phyloP scores from a whole-genome alignment of 2,113 vertebrate genomes.

The Hystrix cristata region DNA sequence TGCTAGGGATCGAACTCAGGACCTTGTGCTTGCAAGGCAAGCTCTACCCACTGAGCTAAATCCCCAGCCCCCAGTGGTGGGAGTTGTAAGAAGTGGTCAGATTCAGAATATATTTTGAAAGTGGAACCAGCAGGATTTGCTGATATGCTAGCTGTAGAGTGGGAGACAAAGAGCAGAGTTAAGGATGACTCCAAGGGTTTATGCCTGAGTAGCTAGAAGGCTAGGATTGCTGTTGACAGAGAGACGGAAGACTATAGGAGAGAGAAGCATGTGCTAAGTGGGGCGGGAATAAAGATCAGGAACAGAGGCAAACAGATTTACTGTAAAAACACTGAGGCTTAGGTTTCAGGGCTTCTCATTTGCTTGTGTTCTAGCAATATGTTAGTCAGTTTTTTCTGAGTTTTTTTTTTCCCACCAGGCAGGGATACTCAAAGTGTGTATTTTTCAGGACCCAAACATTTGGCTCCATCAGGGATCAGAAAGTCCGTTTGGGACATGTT shows the following conservation, averaged over 20 bases:
- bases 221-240: background rate
- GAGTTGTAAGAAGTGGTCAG: background rate
- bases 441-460: background rate
- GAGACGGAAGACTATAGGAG: background rate
- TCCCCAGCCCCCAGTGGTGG: too few relatives aligned
- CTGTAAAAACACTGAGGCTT: background rate
- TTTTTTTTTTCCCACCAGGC: background rate
- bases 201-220: background rate
- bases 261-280: background rate
- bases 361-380: slow-evolving; percentile 16
- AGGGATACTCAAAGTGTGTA: background rate
- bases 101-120: slow-evolving; percentile 48
- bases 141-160: background rate
- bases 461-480: background rate
- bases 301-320: background rate
- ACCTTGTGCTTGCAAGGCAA: too few relatives aligned
- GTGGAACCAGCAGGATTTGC: background rate
- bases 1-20: too few relatives aligned
- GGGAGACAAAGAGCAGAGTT: background rate
- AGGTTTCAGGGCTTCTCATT: background rate
- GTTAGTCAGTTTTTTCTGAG: background rate
- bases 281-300: background rate
- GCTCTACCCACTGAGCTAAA: too few relatives aligned
- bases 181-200: background rate
- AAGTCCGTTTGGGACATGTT: background rate